These are phyloP conservation scores for Cremastinae sp. DNA, from an alignment of 2,888 invertebrate genomes.

Conservation along the genomic window DNA sequence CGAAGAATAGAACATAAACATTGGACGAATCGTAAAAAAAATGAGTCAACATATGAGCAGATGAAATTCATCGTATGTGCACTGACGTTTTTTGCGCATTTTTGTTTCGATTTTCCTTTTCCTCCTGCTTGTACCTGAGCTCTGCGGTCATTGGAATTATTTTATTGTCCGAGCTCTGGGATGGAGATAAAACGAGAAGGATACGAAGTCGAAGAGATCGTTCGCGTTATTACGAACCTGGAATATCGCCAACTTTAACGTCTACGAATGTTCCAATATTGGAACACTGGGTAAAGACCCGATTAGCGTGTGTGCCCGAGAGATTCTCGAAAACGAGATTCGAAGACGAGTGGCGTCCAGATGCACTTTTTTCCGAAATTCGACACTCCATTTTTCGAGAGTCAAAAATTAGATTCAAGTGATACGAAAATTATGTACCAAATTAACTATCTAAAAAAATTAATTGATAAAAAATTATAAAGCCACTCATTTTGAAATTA, in stretches of 20 bases:
- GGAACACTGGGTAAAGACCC: constrained; percentile 62
- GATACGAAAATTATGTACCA: no score
- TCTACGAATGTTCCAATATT: constrained; percentile 65
- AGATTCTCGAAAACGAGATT: constrained; percentile 31
- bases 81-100: no score
- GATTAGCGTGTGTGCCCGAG: constrained; percentile 54
- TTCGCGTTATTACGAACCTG: constrained; percentile 60
- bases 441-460: no score
- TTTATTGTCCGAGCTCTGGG: constrained; percentile 32
- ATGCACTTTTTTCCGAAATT: neutral
- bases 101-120: no score
- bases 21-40: constrained; percentile 20
- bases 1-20: constrained; percentile 29
- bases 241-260: constrained; percentile 61
- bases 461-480: no score
- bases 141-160: constrained; percentile 10
- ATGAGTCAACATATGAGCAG: no score
- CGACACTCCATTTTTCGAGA: no score
- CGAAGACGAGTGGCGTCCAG: constrained; percentile 16
- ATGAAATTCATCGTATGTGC: no score
- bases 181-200: constrained; percentile 27
- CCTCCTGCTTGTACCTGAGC: neutral
- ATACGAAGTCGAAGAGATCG: constrained; percentile 56
- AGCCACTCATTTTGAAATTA: no score
- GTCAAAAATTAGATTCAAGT: no score